Evolutionary conservation across 1,140 invertebrate genomes (phyloP), one percentile per base, ranked within the genome.

Genomic region (Bombus confusus): DNA sequence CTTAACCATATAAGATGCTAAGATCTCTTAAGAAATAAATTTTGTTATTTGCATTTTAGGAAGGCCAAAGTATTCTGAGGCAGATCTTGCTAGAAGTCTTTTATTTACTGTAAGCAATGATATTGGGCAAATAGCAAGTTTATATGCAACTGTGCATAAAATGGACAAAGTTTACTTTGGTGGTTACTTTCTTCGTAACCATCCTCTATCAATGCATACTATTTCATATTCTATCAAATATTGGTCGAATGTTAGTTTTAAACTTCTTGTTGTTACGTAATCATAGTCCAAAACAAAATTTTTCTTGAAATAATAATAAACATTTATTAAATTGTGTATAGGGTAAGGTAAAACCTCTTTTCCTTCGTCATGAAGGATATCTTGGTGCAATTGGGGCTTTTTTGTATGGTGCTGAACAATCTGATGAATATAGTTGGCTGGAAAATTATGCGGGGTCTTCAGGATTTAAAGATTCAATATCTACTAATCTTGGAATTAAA

Each of bases 361-460:
- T 98, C 94, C 94, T 98, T 15, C 94, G 97, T 22, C 97, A 98
- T 93, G 97, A 98, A 94, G 97, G 97, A 8, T 98, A 98, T 91
- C 94, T 98, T 34, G 97, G 97, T 74, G 97, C 97, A 0, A 97
- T 98, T 87, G 97, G 97, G 37, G 97, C 97, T 31, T 98, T 97
- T 95, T 93, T 98, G 1, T 97, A 96, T 90, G 97, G 97, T 28
- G 96, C 96, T 64, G 96, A 97, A 92, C 96, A 97, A 89, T 95
- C 95, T 66, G 95, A 97, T 15, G 95, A 96, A 64, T 97, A 96
- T 88, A 97, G 96, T 13, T 98, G 97, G 97, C 95, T 96, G 41
- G 97, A 98, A 93, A 97, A 98, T 95, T 97, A 97, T 93, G 97
- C 97, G 62, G 97, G 97, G 4, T 97, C 97, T 87, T 97, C 97